Base-by-base conservation (phyloP, 2,113 vertebrate genomes). In the Etheostoma cragini region DNA sequence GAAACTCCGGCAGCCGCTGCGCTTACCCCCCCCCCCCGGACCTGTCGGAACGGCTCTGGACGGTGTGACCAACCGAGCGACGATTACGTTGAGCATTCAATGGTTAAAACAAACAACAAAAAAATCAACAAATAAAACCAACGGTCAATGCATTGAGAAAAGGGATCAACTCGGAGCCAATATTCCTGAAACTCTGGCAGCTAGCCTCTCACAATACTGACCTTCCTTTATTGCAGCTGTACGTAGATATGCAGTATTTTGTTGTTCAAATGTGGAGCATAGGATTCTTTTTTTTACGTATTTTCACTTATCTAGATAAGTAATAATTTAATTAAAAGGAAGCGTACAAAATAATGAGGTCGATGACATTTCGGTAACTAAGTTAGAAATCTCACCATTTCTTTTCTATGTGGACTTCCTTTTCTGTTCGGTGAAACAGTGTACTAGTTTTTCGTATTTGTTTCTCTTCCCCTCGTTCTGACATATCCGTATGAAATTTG, bases 191-290 rank as follows among this genome's bases (percentile, higher is more conserved):
- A 54, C 81, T 88, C 90, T 94, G 97, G 96, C 97, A 97, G 97
- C 97, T 97, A 97, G 91, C 94, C 93, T 82, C 81, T 94, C 94
- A 85, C 83, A 88, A 58, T 87, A 94, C 94, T 93, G 91, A 88
- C 89, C 94, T 89, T 76, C 91, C 91, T 93, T 87, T 88, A 92
- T 91, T 80, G 89, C 86, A 86, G 84, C 84, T 87, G 80, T 89
- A 86, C 81, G 88, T 95, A 96, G 94, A 93, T 85, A 95, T 95
- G 94, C 95, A 94, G 96, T 96, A 94, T 96, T 96, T 96, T 94
- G 95, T 96, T 83, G 74, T 96, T 95, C 94, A 91, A 91, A 94
- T 61, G 93, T 96, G 96, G 94, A 96, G 92, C 94, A 76, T 96
- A 94, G 94, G 93, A 88, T 92, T 86, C 62, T 78, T 64, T 93